Evolutionary conservation across 2,797 vertebrate genomes (phyloP).

Genomic region (Tarsius wallacei): DNA sequence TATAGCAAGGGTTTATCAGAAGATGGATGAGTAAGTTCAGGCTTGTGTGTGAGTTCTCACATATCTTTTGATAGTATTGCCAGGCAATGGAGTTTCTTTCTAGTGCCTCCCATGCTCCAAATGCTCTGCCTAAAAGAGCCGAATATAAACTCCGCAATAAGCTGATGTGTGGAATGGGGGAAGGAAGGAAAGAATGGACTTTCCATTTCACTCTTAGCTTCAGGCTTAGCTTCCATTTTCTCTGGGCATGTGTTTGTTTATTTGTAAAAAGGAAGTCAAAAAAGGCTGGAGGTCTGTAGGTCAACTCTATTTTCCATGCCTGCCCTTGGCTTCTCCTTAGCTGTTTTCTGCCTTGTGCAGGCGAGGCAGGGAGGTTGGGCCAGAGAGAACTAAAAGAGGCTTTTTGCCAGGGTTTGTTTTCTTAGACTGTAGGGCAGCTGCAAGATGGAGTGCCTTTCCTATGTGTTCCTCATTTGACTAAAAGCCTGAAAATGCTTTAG

Average conservation of each 20-base stretch:
- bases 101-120: neutral
- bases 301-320: slow-evolving; percentile 32
- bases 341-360: neutral
- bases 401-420: slow-evolving; percentile 51
- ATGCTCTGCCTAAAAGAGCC: neutral
- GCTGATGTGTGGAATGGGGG: neutral
- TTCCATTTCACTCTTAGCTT: slow-evolving; percentile 33
- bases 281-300: neutral
- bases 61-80: neutral
- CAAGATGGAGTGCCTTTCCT: slow-evolving; percentile 34
- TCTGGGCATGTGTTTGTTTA: slow-evolving; percentile 36
- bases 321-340: neutral
- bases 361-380: neutral
- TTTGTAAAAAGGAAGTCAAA: slow-evolving; percentile 51
- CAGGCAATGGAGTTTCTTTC: neutral
- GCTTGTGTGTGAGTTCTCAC: neutral
- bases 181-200: neutral
- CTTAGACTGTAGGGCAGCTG: neutral
- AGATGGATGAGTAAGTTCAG: neutral
- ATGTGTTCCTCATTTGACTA: slow-evolving; percentile 44
- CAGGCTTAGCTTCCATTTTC: slow-evolving; percentile 14
- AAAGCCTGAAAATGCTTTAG: slow-evolving; percentile 69
- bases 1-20: neutral
- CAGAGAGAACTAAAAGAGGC: neutral
- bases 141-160: neutral